Percentiles rank a stretch among this genome's conserved stretches.
Evolutionary conservation across 2,888 invertebrate genomes (phyloP).

Genomic region (Mallateleia sp.): DNA sequence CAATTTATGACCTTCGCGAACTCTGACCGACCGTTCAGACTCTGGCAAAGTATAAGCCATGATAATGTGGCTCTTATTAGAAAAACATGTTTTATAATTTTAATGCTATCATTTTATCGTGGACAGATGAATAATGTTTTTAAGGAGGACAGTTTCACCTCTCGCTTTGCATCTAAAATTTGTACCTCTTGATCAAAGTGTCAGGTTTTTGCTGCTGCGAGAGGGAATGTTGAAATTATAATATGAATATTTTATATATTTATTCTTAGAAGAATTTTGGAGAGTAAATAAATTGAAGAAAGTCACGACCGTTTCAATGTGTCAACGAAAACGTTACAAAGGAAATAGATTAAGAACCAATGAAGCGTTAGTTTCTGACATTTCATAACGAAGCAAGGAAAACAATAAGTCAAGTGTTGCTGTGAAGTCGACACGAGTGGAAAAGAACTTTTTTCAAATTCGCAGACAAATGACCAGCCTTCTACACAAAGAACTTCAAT

Average conservation of each 20-base stretch:
- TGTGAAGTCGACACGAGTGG: conserved; percentile 33
- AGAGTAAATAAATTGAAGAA: neutral
- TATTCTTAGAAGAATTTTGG: too few species aligned
- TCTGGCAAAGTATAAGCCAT: too few species aligned
- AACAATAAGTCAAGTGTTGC: conserved; percentile 58
- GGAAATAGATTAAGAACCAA: conserved; percentile 38
- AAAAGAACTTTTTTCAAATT: conserved; percentile 46
- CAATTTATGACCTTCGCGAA: neutral
- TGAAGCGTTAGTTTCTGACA: conserved; percentile 37
- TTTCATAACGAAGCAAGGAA: conserved; percentile 31
- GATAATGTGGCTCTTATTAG: neutral
- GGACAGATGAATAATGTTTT: neutral
- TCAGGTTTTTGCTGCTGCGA: neutral
- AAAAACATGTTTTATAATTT: neutral
- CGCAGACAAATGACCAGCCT: conserved; percentile 55
- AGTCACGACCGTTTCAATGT: neutral
- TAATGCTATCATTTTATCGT: too few species aligned
- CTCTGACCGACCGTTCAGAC: too few species aligned
- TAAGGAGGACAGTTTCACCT: neutral
- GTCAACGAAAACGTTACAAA: conserved; percentile 17
- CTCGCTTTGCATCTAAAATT: neutral
- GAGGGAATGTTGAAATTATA: too few species aligned
- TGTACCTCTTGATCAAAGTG: neutral
- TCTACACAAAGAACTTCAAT: conserved; percentile 72
- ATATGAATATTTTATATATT: too few species aligned